Conservation (phyloP, 1,140 invertebrate genomes). For the Bradysia coprophila region DNA sequence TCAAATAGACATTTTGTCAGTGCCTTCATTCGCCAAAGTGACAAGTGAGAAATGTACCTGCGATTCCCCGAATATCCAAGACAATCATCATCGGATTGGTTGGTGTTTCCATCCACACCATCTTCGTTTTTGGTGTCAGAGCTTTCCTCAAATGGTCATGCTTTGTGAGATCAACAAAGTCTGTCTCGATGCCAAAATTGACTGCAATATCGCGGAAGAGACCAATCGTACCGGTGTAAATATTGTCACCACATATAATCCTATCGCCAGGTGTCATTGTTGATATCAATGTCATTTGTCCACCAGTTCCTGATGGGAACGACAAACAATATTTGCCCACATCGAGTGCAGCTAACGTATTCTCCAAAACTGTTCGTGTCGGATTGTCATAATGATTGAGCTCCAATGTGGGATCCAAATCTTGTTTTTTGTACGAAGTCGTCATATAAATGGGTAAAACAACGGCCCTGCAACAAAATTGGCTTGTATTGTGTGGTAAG, state of each 20-base stretch:
- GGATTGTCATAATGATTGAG: conserved; percentile 61
- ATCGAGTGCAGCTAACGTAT: conserved; percentile 53
- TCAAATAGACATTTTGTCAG: too few species aligned
- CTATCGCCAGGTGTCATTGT: conserved; percentile 53
- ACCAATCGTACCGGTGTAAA: conserved; percentile 57
- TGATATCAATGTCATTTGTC: conserved; percentile 36
- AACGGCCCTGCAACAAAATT: too few species aligned
- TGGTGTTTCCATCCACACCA: conserved; percentile 71
- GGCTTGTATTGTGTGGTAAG: too few species aligned
- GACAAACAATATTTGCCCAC: conserved; percentile 43
- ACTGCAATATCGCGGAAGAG: conserved; percentile 26
- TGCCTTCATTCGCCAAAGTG: too few species aligned
- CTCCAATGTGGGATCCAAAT: too few species aligned
- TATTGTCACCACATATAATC: conserved; percentile 53
- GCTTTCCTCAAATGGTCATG: conserved; percentile 35
- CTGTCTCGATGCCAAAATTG: conserved; percentile 37
- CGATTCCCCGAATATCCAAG: conserved; percentile 47
- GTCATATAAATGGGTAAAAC: too few species aligned
- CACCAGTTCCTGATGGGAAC: conserved; percentile 56
- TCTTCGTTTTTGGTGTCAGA: conserved; percentile 47
- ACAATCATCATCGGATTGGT: conserved; percentile 68
- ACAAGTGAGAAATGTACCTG: conserved; percentile 32
- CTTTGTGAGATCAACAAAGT: conserved; percentile 53
- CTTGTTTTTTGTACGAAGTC: too few species aligned
- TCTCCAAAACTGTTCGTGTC: conserved; percentile 49